Evolutionary conservation across 2,113 vertebrate species (phyloP).

Genomic region (Cisticola juncidis): DNA sequence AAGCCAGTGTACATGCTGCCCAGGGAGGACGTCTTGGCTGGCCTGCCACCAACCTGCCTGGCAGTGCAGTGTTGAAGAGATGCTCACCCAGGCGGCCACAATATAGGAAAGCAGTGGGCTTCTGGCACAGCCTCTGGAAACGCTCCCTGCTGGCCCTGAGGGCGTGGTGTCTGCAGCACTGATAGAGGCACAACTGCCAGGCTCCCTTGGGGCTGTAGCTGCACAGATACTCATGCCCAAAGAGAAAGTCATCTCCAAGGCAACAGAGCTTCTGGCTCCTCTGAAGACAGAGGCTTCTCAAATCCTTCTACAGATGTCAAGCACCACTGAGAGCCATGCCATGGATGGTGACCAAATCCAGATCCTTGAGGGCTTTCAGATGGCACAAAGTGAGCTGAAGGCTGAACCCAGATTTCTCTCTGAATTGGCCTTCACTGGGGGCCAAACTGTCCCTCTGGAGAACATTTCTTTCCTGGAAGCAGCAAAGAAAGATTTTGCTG

Average conservation of each 20-base stretch:
- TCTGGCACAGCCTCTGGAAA: constrained; percentile 56
- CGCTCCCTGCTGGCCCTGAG: constrained; percentile 52
- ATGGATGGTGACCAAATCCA: constrained; percentile 69
- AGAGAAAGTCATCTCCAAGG: constrained; percentile 60
- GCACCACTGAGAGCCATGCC: constrained; percentile 59
- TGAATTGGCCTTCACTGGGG: constrained; percentile 64
- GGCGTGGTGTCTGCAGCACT: constrained; percentile 9
- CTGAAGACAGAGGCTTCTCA: constrained; percentile 77
- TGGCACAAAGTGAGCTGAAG: constrained; percentile 43
- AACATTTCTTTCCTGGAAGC: constrained; percentile 69
- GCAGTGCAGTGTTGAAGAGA: constrained; percentile 70
- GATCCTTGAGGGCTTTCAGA: constrained; percentile 54
- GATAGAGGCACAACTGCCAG: constrained; percentile 48
- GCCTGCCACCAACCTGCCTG: constrained; percentile 42
- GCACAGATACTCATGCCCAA: constrained; percentile 69
- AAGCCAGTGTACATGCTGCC: constrained; percentile 45
- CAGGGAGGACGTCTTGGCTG: constrained; percentile 75
- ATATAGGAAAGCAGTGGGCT: constrained; percentile 69
- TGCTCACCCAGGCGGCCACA: constrained; percentile 39
- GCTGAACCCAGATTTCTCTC: constrained; percentile 72
- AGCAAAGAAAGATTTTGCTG: constrained; percentile 77
- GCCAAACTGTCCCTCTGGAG: constrained; percentile 72
- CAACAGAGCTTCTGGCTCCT: constrained; percentile 62
- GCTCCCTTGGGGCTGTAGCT: constrained; percentile 60
- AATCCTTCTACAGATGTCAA: constrained; percentile 68